Conservation (phyloP, 2,797 vertebrate species). For the Rhinogobio ventralis region DNA sequence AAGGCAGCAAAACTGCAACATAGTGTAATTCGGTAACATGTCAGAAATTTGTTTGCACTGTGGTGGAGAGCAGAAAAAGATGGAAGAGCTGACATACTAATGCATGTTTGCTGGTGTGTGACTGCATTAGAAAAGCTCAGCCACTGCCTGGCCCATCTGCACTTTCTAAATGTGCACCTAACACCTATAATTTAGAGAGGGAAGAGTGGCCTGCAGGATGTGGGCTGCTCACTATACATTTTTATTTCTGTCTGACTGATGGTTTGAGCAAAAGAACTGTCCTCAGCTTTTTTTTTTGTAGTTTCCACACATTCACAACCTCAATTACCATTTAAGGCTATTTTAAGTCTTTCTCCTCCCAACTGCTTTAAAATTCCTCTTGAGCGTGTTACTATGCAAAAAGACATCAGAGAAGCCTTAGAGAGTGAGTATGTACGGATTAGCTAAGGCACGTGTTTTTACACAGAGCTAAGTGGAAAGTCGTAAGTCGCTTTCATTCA, state of each 20-base stretch:
- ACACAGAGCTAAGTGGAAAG: not conserved
- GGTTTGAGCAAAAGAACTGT: slow-evolving; percentile 11
- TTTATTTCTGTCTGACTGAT: slow-evolving; percentile 36
- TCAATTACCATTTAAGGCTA: slow-evolving; percentile 35
- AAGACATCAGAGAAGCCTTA: slow-evolving; percentile 19
- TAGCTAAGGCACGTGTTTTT: slow-evolving; percentile 2
- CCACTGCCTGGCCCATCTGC: slow-evolving; percentile 1
- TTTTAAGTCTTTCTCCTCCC: slow-evolving; percentile 39
- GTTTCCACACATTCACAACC: slow-evolving; percentile 38
- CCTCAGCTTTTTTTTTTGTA: slow-evolving; percentile 22
- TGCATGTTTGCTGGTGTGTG: slow-evolving; percentile 19
- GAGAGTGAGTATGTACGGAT: slow-evolving; percentile 1
- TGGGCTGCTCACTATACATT: slow-evolving; percentile 36
- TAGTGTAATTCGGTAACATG: not conserved
- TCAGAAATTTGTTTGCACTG: slow-evolving; percentile 13
- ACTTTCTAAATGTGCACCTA: slow-evolving; percentile 33
- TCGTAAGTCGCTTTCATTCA: not conserved
- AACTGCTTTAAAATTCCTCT: slow-evolving; percentile 23
- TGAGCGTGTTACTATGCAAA: slow-evolving; percentile 7
- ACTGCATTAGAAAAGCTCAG: slow-evolving; percentile 21
- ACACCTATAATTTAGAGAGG: slow-evolving; percentile 32
- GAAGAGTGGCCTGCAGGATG: slow-evolving; percentile 40
- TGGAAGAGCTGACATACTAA: slow-evolving; percentile 4
- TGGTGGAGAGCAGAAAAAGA: slow-evolving; percentile 2
- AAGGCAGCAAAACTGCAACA: slow-evolving; percentile 20